phyloP scores from a whole-genome alignment of 2,797 vertebrate genomes.

The Ptychadena robeensis region DNA sequence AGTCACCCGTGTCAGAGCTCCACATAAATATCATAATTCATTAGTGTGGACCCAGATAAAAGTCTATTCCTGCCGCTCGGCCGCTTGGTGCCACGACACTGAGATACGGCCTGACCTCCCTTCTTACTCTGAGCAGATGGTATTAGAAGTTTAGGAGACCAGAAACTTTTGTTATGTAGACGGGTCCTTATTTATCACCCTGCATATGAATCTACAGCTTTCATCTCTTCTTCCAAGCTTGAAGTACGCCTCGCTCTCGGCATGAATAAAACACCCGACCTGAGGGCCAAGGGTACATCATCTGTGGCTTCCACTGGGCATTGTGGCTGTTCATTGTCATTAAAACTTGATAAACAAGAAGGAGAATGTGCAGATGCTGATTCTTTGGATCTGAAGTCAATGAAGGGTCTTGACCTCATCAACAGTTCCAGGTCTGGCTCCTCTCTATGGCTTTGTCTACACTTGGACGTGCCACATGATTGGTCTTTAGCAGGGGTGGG shows the following conservation, averaged over 20 bases:
- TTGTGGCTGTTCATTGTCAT: too few relatives aligned
- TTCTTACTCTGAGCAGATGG: background rate
- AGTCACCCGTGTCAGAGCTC: background rate
- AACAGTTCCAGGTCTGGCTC: too few relatives aligned
- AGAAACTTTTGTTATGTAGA: background rate
- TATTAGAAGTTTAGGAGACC: background rate
- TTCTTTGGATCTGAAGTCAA: too few relatives aligned
- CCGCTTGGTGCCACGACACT: background rate
- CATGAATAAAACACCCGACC: too few relatives aligned
- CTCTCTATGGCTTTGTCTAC: too few relatives aligned
- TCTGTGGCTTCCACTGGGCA: background rate
- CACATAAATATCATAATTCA: constrained; percentile 2
- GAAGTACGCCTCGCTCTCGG: background rate
- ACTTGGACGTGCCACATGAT: too few relatives aligned
- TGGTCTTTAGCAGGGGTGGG: too few relatives aligned
- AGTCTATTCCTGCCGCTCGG: background rate
- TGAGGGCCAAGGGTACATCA: background rate
- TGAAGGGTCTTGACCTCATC: too few relatives aligned
- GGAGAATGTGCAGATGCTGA: too few relatives aligned
- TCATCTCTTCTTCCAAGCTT: background rate
- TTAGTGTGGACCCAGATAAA: background rate
- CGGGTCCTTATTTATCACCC: background rate
- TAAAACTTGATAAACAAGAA: too few relatives aligned
- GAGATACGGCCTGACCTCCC: background rate
- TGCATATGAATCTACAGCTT: background rate